These are phyloP conservation scores for Egretta garzetta DNA, from an alignment of 2,113 vertebrate species.

Conservation along the genomic window DNA sequence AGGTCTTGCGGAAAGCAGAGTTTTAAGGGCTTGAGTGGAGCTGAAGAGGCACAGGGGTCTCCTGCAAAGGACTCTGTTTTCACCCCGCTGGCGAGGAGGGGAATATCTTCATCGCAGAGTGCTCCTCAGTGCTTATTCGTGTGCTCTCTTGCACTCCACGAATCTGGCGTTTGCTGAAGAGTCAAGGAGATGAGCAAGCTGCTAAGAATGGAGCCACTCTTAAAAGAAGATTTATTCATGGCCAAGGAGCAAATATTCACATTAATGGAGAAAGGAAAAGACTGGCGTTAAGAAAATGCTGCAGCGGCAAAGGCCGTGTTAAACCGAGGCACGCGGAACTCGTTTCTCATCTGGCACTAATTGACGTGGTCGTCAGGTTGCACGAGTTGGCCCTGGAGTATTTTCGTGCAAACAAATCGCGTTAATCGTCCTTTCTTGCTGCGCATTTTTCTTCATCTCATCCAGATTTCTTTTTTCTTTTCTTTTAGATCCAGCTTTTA, in stretches of 20 bases:
- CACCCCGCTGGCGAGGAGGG: not conserved
- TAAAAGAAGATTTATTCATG: not conserved
- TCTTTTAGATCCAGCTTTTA: not conserved
- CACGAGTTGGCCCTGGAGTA: not conserved
- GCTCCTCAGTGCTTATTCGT: not conserved
- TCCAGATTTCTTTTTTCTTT: not conserved
- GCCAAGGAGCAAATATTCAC: not conserved
- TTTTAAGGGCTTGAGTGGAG: not conserved
- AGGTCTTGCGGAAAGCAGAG: not conserved
- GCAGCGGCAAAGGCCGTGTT: accelerated
- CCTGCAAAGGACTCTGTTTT: not conserved
- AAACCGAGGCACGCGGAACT: not conserved
- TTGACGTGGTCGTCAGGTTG: accelerated
- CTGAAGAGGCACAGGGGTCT: not conserved
- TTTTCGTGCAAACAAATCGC: not conserved
- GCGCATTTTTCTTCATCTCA: not conserved
- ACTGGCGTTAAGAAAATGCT: not conserved
- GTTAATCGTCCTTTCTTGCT: not conserved
- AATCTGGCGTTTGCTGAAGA: not conserved
- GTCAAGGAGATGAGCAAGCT: not conserved
- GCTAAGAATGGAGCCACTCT: not conserved
- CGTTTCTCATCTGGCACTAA: not conserved
- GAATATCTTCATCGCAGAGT: not conserved
- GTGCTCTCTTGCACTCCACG: not conserved
- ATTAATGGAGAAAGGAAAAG: not conserved